These are phyloP conservation scores for Tetranychus cinnabarinus DNA, from an alignment of 1,140 invertebrate genomes.

Conservation along the genomic window DNA sequence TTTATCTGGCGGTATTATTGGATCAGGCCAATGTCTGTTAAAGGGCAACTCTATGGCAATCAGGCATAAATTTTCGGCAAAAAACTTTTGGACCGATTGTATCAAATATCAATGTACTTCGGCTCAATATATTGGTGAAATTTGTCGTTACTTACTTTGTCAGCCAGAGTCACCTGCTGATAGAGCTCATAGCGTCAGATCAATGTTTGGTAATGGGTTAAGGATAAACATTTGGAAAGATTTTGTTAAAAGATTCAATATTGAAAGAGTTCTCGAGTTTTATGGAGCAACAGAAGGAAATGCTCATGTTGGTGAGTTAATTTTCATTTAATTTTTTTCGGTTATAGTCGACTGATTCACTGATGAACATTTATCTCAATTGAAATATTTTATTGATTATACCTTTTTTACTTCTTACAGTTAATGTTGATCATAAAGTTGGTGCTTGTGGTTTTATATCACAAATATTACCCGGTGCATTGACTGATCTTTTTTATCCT, in stretches of 20 bases:
- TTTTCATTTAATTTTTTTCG: no score
- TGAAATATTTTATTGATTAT: neutral
- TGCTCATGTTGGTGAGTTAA: constrained; percentile 21
- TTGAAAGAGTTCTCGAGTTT: constrained; percentile 24
- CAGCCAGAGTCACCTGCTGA: constrained; percentile 52
- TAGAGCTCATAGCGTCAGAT: constrained; percentile 50
- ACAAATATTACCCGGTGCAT: constrained; percentile 38
- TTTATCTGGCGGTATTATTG: constrained; percentile 30
- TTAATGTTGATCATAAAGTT: constrained; percentile 67
- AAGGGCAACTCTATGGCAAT: constrained; percentile 28
- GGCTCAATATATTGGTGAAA: constrained; percentile 96
- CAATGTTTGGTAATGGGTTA: constrained; percentile 87
- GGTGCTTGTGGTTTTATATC: constrained; percentile 90
- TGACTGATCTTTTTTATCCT: constrained; percentile 36
- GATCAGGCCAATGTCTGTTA: constrained; percentile 24
- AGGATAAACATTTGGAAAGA: constrained; percentile 83
- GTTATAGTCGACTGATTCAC: no score
- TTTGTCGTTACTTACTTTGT: constrained; percentile 83
- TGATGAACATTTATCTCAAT: neutral
- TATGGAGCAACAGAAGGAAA: constrained; percentile 30
- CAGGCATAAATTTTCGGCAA: constrained; percentile 32
- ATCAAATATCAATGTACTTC: constrained; percentile 44
- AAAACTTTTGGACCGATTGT: constrained; percentile 38
- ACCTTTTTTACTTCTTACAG: constrained; percentile 18
- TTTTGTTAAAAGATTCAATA: constrained; percentile 46